Base-by-base conservation (phyloP, 2,888 invertebrate species). In the Acrobasis repandana region DNA sequence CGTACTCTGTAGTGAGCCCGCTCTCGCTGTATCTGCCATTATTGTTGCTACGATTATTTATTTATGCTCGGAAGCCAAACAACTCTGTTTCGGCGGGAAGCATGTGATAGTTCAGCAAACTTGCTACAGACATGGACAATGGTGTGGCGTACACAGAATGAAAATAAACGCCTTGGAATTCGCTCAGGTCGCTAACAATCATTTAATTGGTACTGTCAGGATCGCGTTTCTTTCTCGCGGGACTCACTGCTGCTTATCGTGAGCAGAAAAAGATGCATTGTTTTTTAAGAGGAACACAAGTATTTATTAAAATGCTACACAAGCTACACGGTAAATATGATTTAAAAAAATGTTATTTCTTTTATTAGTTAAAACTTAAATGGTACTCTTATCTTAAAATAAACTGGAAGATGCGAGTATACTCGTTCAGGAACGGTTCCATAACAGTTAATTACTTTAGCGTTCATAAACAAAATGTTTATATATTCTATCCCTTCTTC, bases 21-120 rank as follows among this genome's bases (percentile, higher is more conserved):
- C 73, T 72, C 72, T 74, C 74, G 75, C 75, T 78, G 80, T 83
- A 85, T 84, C 85, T 85, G 83, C 80, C 80, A 83, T 83, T 84
- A 82, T 82, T 84, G 75, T 77, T 79, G 77, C 79, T 82, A 77
- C 74, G 76, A 72, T 79, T 82, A 83, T 83, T 85, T 86, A 84
- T 85, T 85, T 84, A 80, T 77, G 71, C 71, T 79, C 74, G 65
- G 69, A 72, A 75, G 70, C 74, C 72, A 76, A 79, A 76, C 77
- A 79, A 76, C 68, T 72, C 65, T 61, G 73, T 73, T 80, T 80
- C 73, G 74, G 73, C 72, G 75, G 72, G 71, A 71, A 73, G 61
- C 60, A 62, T 57, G 61, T 68, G 65, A 64, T 68, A 65, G 76
- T 78, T 79, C 75, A 79, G 70, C 77, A 75, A 76, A 78, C 78